Conservation (phyloP, 2,888 invertebrate genomes). For the Pollenia labialis region DNA sequence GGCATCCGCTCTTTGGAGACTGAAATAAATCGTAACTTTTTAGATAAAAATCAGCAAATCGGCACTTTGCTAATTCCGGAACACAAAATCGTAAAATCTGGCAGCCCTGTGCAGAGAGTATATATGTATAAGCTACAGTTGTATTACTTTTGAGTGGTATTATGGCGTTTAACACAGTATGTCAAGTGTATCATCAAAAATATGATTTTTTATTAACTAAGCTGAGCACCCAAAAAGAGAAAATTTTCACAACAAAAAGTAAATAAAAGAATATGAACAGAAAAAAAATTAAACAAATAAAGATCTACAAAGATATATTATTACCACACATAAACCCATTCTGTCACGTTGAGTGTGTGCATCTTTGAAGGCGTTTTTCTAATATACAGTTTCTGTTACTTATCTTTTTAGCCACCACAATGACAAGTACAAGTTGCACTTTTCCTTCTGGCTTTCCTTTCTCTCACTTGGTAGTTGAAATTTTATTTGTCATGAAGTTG, state of each 20-base stretch:
- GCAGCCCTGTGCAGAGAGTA: too few species aligned
- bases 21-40: too few species aligned
- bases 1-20: too few species aligned
- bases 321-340: conserved; percentile 36
- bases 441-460: neutral
- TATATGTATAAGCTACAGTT: neutral
- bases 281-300: neutral
- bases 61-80: too few species aligned
- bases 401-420: neutral
- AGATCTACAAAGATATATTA: conserved; percentile 17
- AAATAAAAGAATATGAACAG: neutral
- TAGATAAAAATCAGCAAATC: too few species aligned
- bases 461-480: neutral
- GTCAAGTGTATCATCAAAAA: conserved; percentile 63
- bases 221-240: conserved; percentile 36
- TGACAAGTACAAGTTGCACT: conserved; percentile 3
- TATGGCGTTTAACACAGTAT: conserved; percentile 35
- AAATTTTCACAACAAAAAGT: neutral
- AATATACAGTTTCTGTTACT: conserved; percentile 26
- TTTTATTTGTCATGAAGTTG: conserved; percentile 34
- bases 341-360: conserved; percentile 36
- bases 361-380: conserved; percentile 52
- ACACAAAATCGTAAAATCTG: too few species aligned
- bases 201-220: conserved; percentile 53
- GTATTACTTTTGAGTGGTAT: too few species aligned